Conservation (phyloP, 2,888 invertebrate genomes). For the Ophraella communa region DNA sequence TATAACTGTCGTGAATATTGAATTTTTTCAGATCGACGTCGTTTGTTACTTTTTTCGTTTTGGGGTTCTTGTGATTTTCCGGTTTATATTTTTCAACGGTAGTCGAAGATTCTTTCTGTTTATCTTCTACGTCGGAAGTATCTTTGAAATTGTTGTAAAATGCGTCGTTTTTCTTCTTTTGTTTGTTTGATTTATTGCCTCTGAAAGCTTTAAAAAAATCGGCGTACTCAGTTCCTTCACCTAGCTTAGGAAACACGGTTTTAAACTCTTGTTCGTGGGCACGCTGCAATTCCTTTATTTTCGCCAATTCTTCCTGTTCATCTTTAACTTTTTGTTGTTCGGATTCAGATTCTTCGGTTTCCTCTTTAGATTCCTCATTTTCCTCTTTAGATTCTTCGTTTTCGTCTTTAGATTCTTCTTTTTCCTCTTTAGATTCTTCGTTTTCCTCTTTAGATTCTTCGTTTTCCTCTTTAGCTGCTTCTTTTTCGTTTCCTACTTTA, state of each 20-base stretch:
- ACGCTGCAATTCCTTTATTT: conserved; percentile 25
- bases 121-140: conserved; percentile 1
- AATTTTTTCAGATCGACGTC: conserved; percentile 2
- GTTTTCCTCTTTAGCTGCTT: conserved; percentile 27
- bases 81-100: conserved; percentile 13
- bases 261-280: conserved; percentile 33
- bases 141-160: conserved; percentile 3
- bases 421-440: conserved; percentile 25
- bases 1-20: conserved; percentile 21
- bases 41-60: not conserved
- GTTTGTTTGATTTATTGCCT: not conserved
- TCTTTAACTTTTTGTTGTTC: conserved; percentile 14
- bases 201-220: conserved; percentile 30
- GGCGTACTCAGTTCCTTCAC: conserved; percentile 33
- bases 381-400: conserved; percentile 23
- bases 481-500: conserved; percentile 8
- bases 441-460: conserved; percentile 35
- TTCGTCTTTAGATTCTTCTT: conserved; percentile 14
- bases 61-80: conserved; percentile 1
- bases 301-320: conserved; percentile 9
- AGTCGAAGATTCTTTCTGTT: conserved; percentile 9
- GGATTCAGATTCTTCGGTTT: conserved; percentile 24
- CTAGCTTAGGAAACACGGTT: conserved; percentile 33
- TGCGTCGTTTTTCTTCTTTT: conserved; percentile 15
- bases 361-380: conserved; percentile 34